Evolutionary conservation across 2,797 vertebrate species (phyloP).

Genomic region (Chaetophractus vellerosus): DNA sequence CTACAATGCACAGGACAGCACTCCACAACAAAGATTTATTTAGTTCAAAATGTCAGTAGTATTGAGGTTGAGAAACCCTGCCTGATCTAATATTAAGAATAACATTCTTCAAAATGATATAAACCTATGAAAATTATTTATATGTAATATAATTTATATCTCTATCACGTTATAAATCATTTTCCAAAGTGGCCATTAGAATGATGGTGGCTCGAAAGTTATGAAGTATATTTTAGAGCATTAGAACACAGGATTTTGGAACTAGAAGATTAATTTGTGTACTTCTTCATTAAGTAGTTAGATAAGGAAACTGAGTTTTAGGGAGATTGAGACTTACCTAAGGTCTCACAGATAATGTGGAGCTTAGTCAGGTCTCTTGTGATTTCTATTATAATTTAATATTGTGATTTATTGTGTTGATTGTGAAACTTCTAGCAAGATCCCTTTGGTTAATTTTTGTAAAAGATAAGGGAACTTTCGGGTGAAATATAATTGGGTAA

Average conservation of each 20-base stretch:
- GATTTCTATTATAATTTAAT: slow-evolving; percentile 39
- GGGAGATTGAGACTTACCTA: slow-evolving; percentile 25
- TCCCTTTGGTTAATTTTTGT: slow-evolving; percentile 56
- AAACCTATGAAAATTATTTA: neutral
- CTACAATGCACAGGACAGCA: neutral
- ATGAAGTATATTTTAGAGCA: slow-evolving; percentile 36
- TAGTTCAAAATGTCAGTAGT: neutral
- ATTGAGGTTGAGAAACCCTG: slow-evolving; percentile 37
- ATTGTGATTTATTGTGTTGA: slow-evolving; percentile 31
- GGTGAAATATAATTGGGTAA: slow-evolving; percentile 12
- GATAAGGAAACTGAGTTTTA: slow-evolving; percentile 41
- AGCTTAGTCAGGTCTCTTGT: slow-evolving; percentile 21
- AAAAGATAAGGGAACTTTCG: slow-evolving; percentile 41
- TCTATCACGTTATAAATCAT: slow-evolving; percentile 9
- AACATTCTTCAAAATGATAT: slow-evolving; percentile 52
- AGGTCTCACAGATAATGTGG: neutral
- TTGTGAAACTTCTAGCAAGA: slow-evolving; percentile 19
- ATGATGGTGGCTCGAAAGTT: slow-evolving; percentile 43
- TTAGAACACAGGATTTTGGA: slow-evolving; percentile 56
- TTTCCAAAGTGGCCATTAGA: slow-evolving; percentile 8
- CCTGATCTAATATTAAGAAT: slow-evolving; percentile 9
- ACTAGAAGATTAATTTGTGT: neutral
- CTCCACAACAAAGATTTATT: neutral
- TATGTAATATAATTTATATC: slow-evolving; percentile 25
- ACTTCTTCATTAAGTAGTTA: neutral